Base-by-base conservation (phyloP, 1,140 invertebrate genomes). In the Saccostrea echinata region DNA sequence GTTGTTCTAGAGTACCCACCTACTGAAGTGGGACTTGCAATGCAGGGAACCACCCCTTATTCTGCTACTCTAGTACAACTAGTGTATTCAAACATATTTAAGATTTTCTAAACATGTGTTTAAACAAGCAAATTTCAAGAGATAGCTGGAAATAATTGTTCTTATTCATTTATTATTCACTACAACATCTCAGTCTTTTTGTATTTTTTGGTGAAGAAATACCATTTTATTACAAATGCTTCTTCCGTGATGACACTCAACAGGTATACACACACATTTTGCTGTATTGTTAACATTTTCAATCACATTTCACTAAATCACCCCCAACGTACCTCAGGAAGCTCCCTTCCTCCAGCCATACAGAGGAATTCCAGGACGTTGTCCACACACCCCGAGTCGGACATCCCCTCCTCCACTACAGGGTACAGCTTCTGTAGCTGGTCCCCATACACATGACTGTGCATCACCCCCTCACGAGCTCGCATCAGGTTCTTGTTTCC, bases 401-500 rank as follows among this genome's bases (percentile, higher is more conserved):
- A 99, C 87, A 99, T 96, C 94, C 98, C 98, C 0, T 98, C 98
- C 94, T 99, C 99, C 9, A 99, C 98, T 4, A 99, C 98, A 0
- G 99, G 99, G 95, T 99, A 99, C 0, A 99, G 96, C 88, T 97
- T 96, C 91, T 97, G 97, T 30, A 99, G 95, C 33, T 98, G 96
- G 91, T 96, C 95, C 4, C 98, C 98, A 93, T 97, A 99, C 18
- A 97, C 91, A 1, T 96, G 95, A 93, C 97, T 98, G 91, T 97
- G 97, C 99, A 99, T 99, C 0, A 99, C 98, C 86, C 99, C 99
- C 95, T 99, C 99, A 85, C 99, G 96, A 51, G 99, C 99, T 94
- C 98, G 98, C 98, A 99, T 99, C 82, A 98, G 96, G 95, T 99
- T 99, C 0, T 99, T 97, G 94, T 99, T 99, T 86, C 99, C 99